phyloP scores from a whole-genome alignment of 2,888 invertebrate genomes.

The Hirtodrosophila histrioides region DNA sequence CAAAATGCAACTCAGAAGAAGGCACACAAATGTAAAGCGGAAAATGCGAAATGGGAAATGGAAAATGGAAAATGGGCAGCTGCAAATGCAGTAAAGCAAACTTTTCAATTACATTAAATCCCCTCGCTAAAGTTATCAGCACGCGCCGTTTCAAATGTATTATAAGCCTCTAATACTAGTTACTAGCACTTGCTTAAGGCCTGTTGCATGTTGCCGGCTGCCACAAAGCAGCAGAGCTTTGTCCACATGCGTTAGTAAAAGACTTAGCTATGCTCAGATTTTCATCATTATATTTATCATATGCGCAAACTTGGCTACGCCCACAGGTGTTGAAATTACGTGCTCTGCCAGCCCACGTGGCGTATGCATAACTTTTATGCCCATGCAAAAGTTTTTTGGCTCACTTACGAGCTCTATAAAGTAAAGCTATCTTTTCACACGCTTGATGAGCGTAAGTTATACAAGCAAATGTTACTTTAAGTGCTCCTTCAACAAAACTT shows the following conservation, averaged over 20 bases:
- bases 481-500: conserved; percentile 16
- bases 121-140: conserved; percentile 53
- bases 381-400: conserved; percentile 53
- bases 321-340: conserved; percentile 60
- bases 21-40: conserved; percentile 11
- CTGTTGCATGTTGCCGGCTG: conserved; percentile 27
- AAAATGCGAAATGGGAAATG: conserved; percentile 25
- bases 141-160: conserved; percentile 74
- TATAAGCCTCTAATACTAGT: conserved; percentile 23
- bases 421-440: conserved; percentile 13
- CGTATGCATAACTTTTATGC: conserved; percentile 59
- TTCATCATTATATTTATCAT: conserved; percentile 50
- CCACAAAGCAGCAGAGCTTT: conserved; percentile 45
- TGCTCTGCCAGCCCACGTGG: conserved; percentile 25
- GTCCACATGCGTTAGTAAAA: conserved; percentile 60
- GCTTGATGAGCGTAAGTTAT: conserved; percentile 19
- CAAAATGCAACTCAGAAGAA: conserved; percentile 53
- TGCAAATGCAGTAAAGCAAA: conserved; percentile 52
- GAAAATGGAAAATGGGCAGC: conserved; percentile 23
- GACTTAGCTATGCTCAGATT: conserved; percentile 34
- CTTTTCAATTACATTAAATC: conserved; percentile 79
- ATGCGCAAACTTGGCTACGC: conserved; percentile 18
- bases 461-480: conserved; percentile 43
- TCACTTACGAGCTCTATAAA: conserved; percentile 30
- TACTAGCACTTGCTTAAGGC: conserved; percentile 5